phyloP scores from a whole-genome alignment of 2,888 invertebrate genomes.

The Hybos culiciformis region DNA sequence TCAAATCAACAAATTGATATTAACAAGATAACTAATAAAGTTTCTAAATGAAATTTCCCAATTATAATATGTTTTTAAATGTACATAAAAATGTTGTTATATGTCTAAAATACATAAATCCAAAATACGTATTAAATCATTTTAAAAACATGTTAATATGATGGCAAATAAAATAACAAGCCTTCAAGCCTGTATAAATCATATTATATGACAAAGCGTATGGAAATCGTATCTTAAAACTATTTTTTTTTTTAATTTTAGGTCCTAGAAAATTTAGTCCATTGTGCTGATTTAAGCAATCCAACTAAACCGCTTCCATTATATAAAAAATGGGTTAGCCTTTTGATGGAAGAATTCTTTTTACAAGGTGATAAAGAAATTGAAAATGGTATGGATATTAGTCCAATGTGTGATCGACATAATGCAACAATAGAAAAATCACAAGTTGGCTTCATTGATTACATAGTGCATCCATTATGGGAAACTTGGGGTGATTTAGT shows the following conservation, averaged over 20 bases:
- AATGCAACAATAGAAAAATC: slow-evolving; percentile 96
- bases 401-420: slow-evolving; percentile 97
- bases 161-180: too few relatives aligned
- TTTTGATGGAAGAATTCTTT: slow-evolving; percentile 99
- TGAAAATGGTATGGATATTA: slow-evolving; percentile 90
- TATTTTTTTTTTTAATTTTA: slow-evolving; percentile 27
- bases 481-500: slow-evolving; percentile 99
- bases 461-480: slow-evolving; percentile 98
- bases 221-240: too few relatives aligned
- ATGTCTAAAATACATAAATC: too few relatives aligned
- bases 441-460: slow-evolving; percentile 99
- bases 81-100: too few relatives aligned
- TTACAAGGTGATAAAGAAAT: slow-evolving; percentile 93
- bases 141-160: too few relatives aligned
- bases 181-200: too few relatives aligned
- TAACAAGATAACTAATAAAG: too few relatives aligned
- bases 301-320: slow-evolving; percentile 90
- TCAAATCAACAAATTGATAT: too few relatives aligned
- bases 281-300: slow-evolving; percentile 97
- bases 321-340: slow-evolving; percentile 86
- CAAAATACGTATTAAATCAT: too few relatives aligned
- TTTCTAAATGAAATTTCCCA: too few relatives aligned
- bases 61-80: too few relatives aligned
- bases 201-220: too few relatives aligned
- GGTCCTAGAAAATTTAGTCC: slow-evolving; percentile 97